Evolutionary conservation across 2,888 invertebrate species (phyloP).

Genomic region (Cabera pusaria): DNA sequence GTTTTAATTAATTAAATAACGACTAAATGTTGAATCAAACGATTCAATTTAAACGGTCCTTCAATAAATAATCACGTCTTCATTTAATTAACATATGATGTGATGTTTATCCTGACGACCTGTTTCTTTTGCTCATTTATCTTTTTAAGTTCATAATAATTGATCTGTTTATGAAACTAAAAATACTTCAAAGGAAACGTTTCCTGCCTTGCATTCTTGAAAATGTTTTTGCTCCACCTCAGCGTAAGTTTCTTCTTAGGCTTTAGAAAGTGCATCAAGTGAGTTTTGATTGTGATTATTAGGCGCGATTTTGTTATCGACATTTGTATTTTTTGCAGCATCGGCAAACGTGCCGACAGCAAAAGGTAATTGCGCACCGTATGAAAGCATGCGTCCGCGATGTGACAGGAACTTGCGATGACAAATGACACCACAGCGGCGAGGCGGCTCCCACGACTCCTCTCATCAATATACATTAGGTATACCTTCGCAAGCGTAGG

Average conservation of each 20-base stretch:
- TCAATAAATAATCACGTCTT: neutral
- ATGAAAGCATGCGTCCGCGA: slow-evolving; percentile 68
- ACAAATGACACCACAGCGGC: slow-evolving; percentile 66
- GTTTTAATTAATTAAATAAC: slow-evolving; percentile 14
- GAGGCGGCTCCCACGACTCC: slow-evolving; percentile 63
- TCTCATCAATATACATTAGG: slow-evolving; percentile 68
- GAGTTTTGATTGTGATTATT: slow-evolving; percentile 37
- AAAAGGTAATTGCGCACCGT: slow-evolving; percentile 74
- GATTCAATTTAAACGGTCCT: slow-evolving; percentile 10
- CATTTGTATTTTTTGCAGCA: slow-evolving; percentile 51
- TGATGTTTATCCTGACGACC: slow-evolving; percentile 1
- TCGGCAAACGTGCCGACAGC: slow-evolving; percentile 65
- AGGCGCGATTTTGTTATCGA: slow-evolving; percentile 52
- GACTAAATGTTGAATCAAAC: slow-evolving; percentile 7
- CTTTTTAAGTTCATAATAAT: too few species aligned
- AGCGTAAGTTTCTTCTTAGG: too few species aligned
- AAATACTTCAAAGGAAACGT: too few species aligned
- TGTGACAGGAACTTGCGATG: slow-evolving; percentile 73
- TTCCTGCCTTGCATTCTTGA: too few species aligned
- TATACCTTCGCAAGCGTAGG: slow-evolving; percentile 33
- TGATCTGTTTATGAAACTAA: too few species aligned
- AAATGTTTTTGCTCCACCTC: too few species aligned
- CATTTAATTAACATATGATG: slow-evolving; percentile 1
- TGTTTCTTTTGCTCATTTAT: too few species aligned
- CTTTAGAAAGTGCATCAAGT: slow-evolving; percentile 2